Base-by-base conservation (phyloP, 37 sponge, comb jelly and placozoan genomes). In the Spongilla lacustris region DNA sequence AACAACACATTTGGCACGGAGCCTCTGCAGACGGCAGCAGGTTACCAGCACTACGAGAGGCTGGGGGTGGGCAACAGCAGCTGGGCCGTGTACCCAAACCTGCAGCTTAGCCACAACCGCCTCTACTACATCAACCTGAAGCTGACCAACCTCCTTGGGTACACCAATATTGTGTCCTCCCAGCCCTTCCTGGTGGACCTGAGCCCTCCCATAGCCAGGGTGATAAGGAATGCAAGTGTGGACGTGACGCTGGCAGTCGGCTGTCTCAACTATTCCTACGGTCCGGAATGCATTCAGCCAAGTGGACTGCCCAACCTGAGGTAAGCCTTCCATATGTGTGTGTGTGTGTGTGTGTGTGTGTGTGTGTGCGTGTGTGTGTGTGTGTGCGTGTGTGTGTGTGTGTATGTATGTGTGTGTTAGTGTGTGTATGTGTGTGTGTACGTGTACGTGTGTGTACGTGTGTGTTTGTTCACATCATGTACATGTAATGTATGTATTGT, bases 151-250 rank as follows among this genome's bases (percentile, higher is more conserved):
- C 68, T 29, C 50, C 86, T 97, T 27, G 95, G 93, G 1, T 88
- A 92, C 50, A 29, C 72, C 4, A 86, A 36, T 74, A 48, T 84
- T 0, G 86, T 94, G 36, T 77, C 90, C 24, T 97, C 97, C 19
- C 24, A 46, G 12, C 88, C 78, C 8, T 81, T 97, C 34, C 81
- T 90, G 3, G 83, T 92, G 25, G 97, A 97, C 82, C 50, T 97
- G 22, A 90, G 89, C 34, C 97, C 97, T 26, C 95, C 97, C 10
- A 36, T 48, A 17, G 93, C 95, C 28, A 93, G 95, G 0, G 21
- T 67, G 29, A 85, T 95, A 21, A 73, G 83, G n/a, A 85, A 86
- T 82, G 83, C 79, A 28, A 33, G 17, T 8, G 26, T 24, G 25
- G 88, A 92, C 28, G 46, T 30, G 4, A 6, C 77, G 12, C 11